Conservation (phyloP, 2,113 vertebrate genomes). For the Miniopterus natalensis region DNA sequence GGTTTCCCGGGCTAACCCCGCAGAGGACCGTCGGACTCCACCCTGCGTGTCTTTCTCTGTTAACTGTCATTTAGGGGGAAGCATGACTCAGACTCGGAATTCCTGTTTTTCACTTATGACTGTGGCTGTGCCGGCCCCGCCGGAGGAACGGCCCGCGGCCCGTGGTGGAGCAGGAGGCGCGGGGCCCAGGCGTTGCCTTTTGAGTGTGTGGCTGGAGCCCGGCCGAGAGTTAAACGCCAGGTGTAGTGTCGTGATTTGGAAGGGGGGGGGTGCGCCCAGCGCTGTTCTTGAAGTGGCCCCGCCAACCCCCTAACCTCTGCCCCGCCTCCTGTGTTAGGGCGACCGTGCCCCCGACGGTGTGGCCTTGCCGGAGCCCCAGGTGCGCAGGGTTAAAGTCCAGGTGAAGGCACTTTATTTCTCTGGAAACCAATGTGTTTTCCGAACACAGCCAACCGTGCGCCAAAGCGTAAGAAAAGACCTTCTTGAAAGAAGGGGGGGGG, state of each 20-base stretch:
- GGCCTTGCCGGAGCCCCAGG: background rate
- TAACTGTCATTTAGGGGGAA: background rate
- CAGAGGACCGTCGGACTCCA: background rate
- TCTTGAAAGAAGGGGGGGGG: background rate
- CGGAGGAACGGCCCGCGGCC: too few relatives aligned
- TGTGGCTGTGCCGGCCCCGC: too few relatives aligned
- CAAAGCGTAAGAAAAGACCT: background rate
- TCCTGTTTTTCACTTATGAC: background rate
- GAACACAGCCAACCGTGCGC: background rate
- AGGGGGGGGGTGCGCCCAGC: background rate
- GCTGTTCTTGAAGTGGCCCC: background rate
- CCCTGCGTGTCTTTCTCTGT: background rate
- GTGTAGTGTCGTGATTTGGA: fast-evolving
- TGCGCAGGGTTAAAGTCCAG: conserved; percentile 78
- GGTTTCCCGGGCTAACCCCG: background rate
- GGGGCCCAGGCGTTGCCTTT: background rate
- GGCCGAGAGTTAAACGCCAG: background rate
- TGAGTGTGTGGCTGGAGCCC: background rate
- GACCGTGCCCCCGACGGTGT: too few relatives aligned
- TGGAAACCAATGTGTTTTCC: background rate
- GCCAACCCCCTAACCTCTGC: background rate
- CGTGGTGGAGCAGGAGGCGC: background rate
- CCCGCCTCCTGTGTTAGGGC: background rate
- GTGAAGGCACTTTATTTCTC: background rate
- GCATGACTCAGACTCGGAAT: background rate